Conservation (phyloP, 2,888 invertebrate species). For the Melanotus villosus region DNA sequence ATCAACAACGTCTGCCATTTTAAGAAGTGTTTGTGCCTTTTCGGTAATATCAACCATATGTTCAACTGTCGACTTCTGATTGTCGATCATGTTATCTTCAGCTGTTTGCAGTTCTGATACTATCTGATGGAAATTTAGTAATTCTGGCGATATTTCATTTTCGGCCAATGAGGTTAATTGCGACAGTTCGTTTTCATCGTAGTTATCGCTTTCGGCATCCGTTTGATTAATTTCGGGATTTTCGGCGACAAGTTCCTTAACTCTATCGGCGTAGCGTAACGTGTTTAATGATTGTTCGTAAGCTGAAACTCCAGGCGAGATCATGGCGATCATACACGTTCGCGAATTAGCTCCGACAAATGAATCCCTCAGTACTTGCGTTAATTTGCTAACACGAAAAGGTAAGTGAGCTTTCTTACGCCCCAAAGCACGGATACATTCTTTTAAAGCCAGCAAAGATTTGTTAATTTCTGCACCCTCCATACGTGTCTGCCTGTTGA, state of each 20-base stretch:
- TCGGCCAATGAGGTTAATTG: constrained; percentile 77
- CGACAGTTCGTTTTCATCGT: constrained; percentile 73
- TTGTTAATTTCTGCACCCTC: constrained; percentile 98
- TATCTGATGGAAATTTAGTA: constrained; percentile 95
- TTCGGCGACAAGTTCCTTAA: constrained; percentile 92
- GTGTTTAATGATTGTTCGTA: constrained; percentile 99
- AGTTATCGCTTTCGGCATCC: constrained; percentile 68
- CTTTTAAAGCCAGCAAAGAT: constrained; percentile 94
- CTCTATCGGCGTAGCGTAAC: constrained; percentile 96
- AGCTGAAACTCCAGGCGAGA: constrained; percentile 95
- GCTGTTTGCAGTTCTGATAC: constrained; percentile 94
- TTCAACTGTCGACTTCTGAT: constrained; percentile 86
- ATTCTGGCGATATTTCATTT: constrained; percentile 90
- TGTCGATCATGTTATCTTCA: constrained; percentile 95
- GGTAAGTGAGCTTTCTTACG: constrained; percentile 97
- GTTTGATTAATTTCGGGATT: constrained; percentile 71
- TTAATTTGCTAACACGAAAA: constrained; percentile 97
- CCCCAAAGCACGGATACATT: constrained; percentile 96
- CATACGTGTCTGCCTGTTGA: constrained; percentile 95
- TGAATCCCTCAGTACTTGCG: constrained; percentile 95
- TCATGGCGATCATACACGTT: constrained; percentile 99
- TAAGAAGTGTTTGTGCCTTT: constrained; percentile 81
- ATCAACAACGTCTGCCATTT: constrained; percentile 91
- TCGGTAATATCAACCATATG: constrained; percentile 79
- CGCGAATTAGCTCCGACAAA: constrained; percentile 98